A percentile compares a stretch with the other conserved stretches of the same genome.
phyloP scores from a whole-genome alignment of 1,140 invertebrate species.

The Globodera rostochiensis region DNA sequence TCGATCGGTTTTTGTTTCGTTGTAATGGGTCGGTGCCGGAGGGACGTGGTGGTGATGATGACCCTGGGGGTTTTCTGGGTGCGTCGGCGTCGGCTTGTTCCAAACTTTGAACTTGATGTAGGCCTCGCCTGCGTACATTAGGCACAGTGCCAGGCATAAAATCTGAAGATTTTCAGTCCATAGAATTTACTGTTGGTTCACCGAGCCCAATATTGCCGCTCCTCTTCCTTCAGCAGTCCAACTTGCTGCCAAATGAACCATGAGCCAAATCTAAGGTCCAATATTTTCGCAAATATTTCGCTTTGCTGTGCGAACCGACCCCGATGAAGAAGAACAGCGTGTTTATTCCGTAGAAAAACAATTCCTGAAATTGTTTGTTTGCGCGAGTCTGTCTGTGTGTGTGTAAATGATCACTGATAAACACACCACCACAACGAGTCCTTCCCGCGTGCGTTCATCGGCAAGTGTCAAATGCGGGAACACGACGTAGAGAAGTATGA shows the following conservation, averaged over 20 bases:
- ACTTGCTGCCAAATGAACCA: constrained; percentile 64
- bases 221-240: constrained; percentile 63
- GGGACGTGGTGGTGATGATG: constrained; percentile 30
- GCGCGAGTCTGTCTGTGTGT: neutral
- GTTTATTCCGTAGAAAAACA: constrained; percentile 63
- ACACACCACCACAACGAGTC: constrained; percentile 60
- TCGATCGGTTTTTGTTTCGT: constrained; percentile 16
- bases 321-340: constrained; percentile 62
- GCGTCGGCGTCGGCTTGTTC: constrained; percentile 46
- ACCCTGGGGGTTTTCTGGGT: constrained; percentile 16
- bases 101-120: constrained; percentile 61
- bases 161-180: constrained; percentile 41
- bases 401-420: constrained; percentile 11
- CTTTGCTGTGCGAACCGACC: constrained; percentile 45
- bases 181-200: constrained; percentile 33
- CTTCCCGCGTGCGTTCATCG: constrained; percentile 60
- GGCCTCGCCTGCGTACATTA: constrained; percentile 61
- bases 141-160: constrained; percentile 58
- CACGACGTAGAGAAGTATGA: constrained; percentile 62
- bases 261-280: constrained; percentile 51
- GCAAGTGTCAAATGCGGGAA: constrained; percentile 62
- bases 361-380: constrained; percentile 45
- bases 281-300: neutral
- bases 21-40: constrained; percentile 28
- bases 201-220: constrained; percentile 62